These are phyloP conservation scores for Alouatta palliata DNA, from an alignment of 2,113 vertebrate genomes.

Conservation along the genomic window DNA sequence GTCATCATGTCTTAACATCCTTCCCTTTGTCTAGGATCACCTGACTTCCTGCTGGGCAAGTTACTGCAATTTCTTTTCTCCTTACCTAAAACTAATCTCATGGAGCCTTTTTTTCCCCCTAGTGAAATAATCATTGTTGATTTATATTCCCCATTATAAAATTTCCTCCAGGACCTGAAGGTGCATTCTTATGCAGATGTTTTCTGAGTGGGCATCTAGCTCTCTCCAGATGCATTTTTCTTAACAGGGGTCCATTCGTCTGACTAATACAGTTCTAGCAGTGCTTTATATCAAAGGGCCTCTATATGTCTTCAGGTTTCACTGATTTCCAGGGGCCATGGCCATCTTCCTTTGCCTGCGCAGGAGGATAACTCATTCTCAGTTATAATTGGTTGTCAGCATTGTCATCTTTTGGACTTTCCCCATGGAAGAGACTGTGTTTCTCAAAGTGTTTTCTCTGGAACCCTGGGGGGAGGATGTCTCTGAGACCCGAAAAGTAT, in stretches of 20 bases:
- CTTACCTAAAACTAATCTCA: not conserved
- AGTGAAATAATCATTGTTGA: not conserved
- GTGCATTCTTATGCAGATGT: not conserved
- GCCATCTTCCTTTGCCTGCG: not conserved
- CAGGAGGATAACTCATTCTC: not conserved
- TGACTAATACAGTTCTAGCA: not conserved
- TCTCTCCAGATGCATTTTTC: not conserved
- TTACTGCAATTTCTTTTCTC: conserved; percentile 36
- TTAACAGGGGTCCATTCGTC: not conserved
- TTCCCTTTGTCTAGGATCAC: not conserved
- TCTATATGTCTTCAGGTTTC: not conserved
- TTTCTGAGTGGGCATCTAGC: not conserved
- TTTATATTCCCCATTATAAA: not conserved
- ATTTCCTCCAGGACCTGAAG: conserved; percentile 5
- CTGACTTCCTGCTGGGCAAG: conserved; percentile 20
- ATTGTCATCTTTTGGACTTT: not conserved
- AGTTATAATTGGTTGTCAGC: not conserved
- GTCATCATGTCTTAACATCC: not conserved
- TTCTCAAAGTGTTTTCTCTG: not conserved
- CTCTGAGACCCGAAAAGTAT: not conserved
- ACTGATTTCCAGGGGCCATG: not conserved
- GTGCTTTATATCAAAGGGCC: not conserved
- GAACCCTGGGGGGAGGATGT: not conserved
- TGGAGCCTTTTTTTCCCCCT: not conserved
- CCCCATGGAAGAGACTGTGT: not conserved